phyloP scores from a whole-genome alignment of 2,888 invertebrate genomes.

The Hoplodrina ambigua region DNA sequence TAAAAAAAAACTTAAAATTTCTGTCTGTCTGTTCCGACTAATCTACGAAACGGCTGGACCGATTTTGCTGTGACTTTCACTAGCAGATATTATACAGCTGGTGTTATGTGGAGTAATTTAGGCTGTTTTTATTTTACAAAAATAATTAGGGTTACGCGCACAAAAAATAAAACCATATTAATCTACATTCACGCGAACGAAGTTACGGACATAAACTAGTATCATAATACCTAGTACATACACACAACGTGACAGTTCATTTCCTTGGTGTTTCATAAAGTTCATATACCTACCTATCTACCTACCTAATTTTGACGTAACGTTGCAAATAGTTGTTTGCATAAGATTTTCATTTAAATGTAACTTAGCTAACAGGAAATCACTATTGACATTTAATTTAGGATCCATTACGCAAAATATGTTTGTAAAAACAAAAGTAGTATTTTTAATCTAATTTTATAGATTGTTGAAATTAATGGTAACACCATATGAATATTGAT shows the following conservation, averaged over 20 bases:
- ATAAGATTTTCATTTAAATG: slow-evolving; percentile 17
- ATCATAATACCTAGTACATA: too few species aligned
- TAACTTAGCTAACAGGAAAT: background rate
- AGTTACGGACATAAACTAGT: too few species aligned
- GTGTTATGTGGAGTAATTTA: too few species aligned
- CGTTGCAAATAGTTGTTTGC: slow-evolving; percentile 1
- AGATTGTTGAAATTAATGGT: slow-evolving; percentile 13
- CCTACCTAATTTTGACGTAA: slow-evolving; percentile 1
- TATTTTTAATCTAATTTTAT: background rate
- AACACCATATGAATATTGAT: slow-evolving; percentile 30
- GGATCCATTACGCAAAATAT: background rate
- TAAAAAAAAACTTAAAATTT: too few species aligned
- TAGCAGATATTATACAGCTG: too few species aligned
- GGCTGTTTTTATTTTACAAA: too few species aligned
- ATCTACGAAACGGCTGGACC: too few species aligned
- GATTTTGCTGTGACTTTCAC: too few species aligned
- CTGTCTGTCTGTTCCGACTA: too few species aligned
- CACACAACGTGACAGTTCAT: background rate
- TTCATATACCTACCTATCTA: background rate
- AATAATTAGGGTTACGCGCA: too few species aligned
- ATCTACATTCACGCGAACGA: too few species aligned
- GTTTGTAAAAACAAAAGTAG: background rate
- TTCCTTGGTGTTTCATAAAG: background rate
- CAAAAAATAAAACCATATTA: too few species aligned
- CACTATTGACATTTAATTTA: slow-evolving; percentile 13